Evolutionary conservation across 2,113 vertebrate species (phyloP), one percentile per base, ranked within the genome.

Genomic region (Cynocephalus volans): DNA sequence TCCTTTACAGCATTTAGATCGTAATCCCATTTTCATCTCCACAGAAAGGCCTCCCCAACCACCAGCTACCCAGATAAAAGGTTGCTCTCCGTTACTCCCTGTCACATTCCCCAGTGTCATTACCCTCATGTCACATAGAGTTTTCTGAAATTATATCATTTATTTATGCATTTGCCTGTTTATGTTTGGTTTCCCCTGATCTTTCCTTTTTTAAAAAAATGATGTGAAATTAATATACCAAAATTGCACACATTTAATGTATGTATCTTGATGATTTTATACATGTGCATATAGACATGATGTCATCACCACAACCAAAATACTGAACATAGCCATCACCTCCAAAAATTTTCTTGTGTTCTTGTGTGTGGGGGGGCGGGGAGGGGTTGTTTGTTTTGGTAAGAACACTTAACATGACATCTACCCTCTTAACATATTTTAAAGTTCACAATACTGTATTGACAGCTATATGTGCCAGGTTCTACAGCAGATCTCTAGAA

Each of bases 131-230:
- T 67, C 33, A 36, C 54, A 21, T 65, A 33, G 26, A 24, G 50
- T 81, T 81, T 41, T 77, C n/a, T 94, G 76, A 91, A 84, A 80
- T 81, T 93, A 50, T 9, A 17, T 81, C 73, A 24, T 6, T 60
- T 62, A 62, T 26, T 24, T 80, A 11, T 69, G 1, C 12, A 73
- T 88, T 73, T 65, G 1, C 11, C 26, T 36, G 15, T 18, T 95
- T 83, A n/a, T 24, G 73, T 90, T 96, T 50, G 23, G 36, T 13
- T 41, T 88, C 11, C 2, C 6, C 41, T 41, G 41, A 41, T 41
- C 41, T 41, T 82, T 41, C 41, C 23, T 2, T 65, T 45, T 69
- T 76, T 4, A 12, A 52, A 19, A 33, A 65, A 48, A 65, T 50
- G 31, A 33, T 58, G 10, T 41, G 41, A 50, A 69, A 67, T 26